Conservation (phyloP, 2,113 vertebrate genomes). For the Crotalus tigris region DNA sequence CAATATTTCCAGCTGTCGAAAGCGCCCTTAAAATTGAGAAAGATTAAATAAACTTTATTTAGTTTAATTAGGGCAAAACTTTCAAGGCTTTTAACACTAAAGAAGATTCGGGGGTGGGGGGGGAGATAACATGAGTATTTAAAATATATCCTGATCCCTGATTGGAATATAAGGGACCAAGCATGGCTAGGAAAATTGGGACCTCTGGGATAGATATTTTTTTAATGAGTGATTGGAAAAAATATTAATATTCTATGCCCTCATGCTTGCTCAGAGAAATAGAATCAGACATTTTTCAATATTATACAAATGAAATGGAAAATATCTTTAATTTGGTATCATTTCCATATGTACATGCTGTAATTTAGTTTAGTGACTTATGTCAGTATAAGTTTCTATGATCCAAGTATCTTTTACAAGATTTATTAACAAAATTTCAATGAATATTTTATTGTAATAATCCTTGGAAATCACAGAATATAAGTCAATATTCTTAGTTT, state of each 20-base stretch:
- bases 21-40: slow-evolving; percentile 53
- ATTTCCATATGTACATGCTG: neutral
- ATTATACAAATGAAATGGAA: neutral
- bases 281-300: neutral
- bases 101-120: neutral
- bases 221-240: neutral
- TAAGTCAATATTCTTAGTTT: slow-evolving; percentile 14
- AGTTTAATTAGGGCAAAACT: neutral
- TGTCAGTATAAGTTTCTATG: slow-evolving; percentile 6
- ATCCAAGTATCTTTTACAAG: slow-evolving; percentile 32
- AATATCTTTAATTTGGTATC: slow-evolving; percentile 13
- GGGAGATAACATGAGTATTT: neutral
- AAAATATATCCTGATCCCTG: neutral
- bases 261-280: neutral
- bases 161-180: neutral
- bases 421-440: neutral
- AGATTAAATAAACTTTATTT: slow-evolving; percentile 29
- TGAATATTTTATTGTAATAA: neutral
- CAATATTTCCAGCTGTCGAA: slow-evolving; percentile 65
- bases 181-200: no score
- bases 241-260: neutral
- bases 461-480: neutral
- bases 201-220: neutral
- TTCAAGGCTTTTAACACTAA: neutral
- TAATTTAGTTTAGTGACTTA: slow-evolving; percentile 24